A percentile compares a stretch with the other conserved stretches of the same genome.
Evolutionary conservation across 2,888 invertebrate species (phyloP).

Genomic region (Matsumyia berberina): DNA sequence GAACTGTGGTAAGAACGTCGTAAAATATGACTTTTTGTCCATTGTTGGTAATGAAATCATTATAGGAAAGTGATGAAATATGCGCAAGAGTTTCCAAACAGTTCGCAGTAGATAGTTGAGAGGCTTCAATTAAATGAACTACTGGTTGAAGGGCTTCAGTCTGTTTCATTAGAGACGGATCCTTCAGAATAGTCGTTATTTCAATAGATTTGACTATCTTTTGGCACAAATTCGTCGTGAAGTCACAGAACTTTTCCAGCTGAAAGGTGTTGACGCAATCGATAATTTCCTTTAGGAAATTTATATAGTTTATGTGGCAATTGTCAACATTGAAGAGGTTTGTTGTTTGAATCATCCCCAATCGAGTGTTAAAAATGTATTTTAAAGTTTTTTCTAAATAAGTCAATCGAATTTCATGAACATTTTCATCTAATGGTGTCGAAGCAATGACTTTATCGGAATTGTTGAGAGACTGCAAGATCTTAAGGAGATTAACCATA

Average conservation of each 20-base stretch:
- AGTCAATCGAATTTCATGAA: constrained; percentile 12
- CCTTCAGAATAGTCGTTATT: constrained; percentile 74
- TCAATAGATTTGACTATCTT: constrained; percentile 81
- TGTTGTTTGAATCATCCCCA: constrained; percentile 79
- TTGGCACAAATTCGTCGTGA: constrained; percentile 80
- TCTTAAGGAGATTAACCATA: constrained; percentile 78
- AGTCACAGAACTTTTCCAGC: constrained; percentile 77
- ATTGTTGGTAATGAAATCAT: constrained; percentile 80
- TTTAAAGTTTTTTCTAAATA: constrained; percentile 79
- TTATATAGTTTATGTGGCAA: constrained; percentile 79
- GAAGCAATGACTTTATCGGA: constrained; percentile 12
- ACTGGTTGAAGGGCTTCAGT: constrained; percentile 78
- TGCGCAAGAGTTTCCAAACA: constrained; percentile 80
- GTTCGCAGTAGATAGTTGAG: constrained; percentile 79
- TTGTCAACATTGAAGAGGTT: constrained; percentile 78
- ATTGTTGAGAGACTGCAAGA: constrained; percentile 46
- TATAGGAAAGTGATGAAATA: constrained; percentile 82
- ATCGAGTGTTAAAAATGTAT: constrained; percentile 81
- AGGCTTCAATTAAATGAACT: constrained; percentile 80
- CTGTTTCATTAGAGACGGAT: constrained; percentile 50
- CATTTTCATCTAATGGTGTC: constrained; percentile 40
- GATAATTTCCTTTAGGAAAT: constrained; percentile 79
- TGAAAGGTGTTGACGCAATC: constrained; percentile 78
- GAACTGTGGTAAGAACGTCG: constrained; percentile 85
- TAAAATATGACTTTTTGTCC: constrained; percentile 84